These are phyloP conservation scores for Asteroscopus sphinx DNA, from an alignment of 2,888 invertebrate species.

Conservation along the genomic window DNA sequence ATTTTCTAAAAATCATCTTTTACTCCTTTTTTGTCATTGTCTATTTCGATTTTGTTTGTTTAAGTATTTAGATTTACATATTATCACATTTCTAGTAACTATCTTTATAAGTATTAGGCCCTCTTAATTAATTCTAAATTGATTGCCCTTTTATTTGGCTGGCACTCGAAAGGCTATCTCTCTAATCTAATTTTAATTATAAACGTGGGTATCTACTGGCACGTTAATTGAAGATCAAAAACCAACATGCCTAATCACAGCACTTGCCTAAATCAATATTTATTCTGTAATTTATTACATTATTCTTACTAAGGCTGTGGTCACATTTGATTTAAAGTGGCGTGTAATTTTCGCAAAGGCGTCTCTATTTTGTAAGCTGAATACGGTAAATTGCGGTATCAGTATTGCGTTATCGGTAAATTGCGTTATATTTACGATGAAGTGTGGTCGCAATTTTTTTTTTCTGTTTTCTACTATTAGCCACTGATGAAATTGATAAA, in stretches of 20 bases:
- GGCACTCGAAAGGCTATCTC: constrained; percentile 14
- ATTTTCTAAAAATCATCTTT: too few species aligned
- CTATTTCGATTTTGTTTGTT: too few species aligned
- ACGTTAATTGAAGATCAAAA: constrained; percentile 35
- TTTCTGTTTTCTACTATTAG: too few species aligned
- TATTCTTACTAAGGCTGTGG: constrained; percentile 9
- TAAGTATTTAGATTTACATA: too few species aligned
- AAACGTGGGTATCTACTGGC: constrained; percentile 17
- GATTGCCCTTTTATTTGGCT: constrained; percentile 20
- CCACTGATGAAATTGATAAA: too few species aligned
- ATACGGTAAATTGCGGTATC: neutral
- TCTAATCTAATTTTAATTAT: constrained; percentile 42
- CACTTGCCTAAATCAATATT: constrained; percentile 45
- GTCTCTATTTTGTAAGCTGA: neutral
- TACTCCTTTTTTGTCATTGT: too few species aligned
- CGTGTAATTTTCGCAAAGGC: too few species aligned
- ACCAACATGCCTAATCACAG: constrained; percentile 29
- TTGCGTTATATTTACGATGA: too few species aligned
- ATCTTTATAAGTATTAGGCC: neutral
- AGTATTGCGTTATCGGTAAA: too few species aligned
- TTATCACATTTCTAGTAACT: too few species aligned
- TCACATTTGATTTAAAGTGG: neutral
- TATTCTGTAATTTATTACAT: constrained; percentile 26
- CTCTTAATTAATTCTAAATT: constrained; percentile 20
- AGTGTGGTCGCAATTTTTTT: too few species aligned